These are phyloP conservation scores for Helarctos malayanus DNA, from an alignment of 2,797 vertebrate species.

Conservation along the genomic window DNA sequence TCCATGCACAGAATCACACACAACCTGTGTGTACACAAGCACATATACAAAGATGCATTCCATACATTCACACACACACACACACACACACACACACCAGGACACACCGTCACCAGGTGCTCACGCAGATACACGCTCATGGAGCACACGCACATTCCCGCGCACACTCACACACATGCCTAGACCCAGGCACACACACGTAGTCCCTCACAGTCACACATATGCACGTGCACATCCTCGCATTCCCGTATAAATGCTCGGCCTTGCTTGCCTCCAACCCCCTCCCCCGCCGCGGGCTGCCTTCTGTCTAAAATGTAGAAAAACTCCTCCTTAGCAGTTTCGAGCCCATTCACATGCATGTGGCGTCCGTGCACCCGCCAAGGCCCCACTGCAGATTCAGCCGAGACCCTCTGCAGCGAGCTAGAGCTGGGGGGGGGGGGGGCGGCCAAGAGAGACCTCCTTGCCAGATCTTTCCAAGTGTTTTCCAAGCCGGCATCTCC, in stretches of 20 bases:
- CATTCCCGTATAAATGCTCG: neutral
- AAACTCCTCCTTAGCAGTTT: neutral
- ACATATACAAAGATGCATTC: neutral
- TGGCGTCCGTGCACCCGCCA: neutral
- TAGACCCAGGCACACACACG: neutral
- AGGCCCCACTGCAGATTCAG: neutral
- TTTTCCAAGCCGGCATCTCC: neutral
- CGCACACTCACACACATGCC: neutral
- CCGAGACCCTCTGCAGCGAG: neutral
- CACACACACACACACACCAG: neutral
- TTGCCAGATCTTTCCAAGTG: neutral
- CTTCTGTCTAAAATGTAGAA: neutral
- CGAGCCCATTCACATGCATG: neutral
- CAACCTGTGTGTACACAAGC: no score
- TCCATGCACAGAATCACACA: neutral
- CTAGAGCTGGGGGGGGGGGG: neutral
- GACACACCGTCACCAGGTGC: no score
- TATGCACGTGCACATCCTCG: no score
- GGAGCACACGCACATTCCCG: neutral
- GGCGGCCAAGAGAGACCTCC: accelerated
- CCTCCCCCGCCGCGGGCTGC: neutral
- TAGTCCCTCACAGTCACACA: neutral
- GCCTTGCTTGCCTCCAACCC: neutral
- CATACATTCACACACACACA: neutral
- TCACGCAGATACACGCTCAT: accelerated